Percentiles rank a stretch among this genome's conserved stretches.
phyloP scores from a whole-genome alignment of 2,797 vertebrate species.

The Malacoctenus gilli region DNA sequence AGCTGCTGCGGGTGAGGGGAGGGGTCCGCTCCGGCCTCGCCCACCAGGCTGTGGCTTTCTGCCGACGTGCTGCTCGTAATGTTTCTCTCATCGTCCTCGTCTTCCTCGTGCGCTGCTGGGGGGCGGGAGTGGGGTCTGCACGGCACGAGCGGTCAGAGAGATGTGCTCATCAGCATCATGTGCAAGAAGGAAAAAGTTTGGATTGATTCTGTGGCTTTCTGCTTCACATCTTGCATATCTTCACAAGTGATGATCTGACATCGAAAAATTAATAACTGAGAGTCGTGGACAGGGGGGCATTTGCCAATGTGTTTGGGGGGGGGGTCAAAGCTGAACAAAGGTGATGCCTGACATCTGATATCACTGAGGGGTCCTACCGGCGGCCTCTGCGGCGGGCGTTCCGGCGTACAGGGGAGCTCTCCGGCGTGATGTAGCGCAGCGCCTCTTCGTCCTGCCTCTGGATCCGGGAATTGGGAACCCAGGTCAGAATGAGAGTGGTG shows the following conservation, averaged over 20 bases:
- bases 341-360: too few species aligned
- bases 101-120: slow-evolving; percentile 77
- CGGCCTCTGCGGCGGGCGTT: slow-evolving; percentile 81
- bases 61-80: slow-evolving; percentile 63
- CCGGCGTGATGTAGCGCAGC: slow-evolving; percentile 92
- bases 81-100: slow-evolving; percentile 79
- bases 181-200: too few species aligned
- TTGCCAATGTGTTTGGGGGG: too few species aligned
- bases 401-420: slow-evolving; percentile 92
- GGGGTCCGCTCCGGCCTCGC: slow-evolving; percentile 50
- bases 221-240: too few species aligned
- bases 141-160: not conserved
- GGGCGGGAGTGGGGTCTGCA: slow-evolving; percentile 74
- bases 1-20: slow-evolving; percentile 62
- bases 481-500: slow-evolving; percentile 92
- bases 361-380: slow-evolving; percentile 52
- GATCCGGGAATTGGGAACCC: slow-evolving; percentile 97
- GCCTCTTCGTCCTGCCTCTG: slow-evolving; percentile 97
- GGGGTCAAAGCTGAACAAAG: too few species aligned
- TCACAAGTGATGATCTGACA: too few species aligned
- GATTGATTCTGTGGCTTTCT: too few species aligned
- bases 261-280: too few species aligned
- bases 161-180: too few species aligned
- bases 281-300: too few species aligned
- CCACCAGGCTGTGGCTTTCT: slow-evolving; percentile 60